Base-by-base conservation (phyloP, 2,797 vertebrate genomes). In the Xiphorhynchus erythropygius region DNA sequence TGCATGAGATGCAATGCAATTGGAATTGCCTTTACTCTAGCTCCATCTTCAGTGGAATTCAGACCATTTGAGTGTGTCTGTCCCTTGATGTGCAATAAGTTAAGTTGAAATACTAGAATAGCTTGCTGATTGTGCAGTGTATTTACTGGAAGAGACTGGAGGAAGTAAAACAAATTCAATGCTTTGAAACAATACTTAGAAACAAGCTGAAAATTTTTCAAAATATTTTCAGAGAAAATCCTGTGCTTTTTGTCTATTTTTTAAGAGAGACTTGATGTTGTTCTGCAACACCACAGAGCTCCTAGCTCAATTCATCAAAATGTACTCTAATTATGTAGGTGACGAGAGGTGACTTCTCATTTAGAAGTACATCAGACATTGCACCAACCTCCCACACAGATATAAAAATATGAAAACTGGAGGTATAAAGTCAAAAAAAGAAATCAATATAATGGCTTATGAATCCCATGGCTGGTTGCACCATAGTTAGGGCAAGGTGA, bases 1-100 rank as follows among this genome's bases (percentile, higher is more conserved):
- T 96, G 62, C 84, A 91, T 95, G 71, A 88, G 57, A 55, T 2
- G n/a, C 3, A 86, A 46, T 27, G 83, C 47, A 46, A 7, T 42
- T 50, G 68, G 82, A 87, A 95, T 94, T 90, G 75, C 85, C 80
- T 97, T 96, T 86, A 60, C 89, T 95, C 89, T 94, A 94, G 94
- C 95, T 97, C 96, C 95, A 96, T 88, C 96, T 97, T 96, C 89
- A 95, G 94, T 78, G 80, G 83, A 93, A 50, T 94, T 86, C 57
- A 84, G 50, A 71, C 39, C 46, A 28, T 69, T 10, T 77, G 68
- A 76, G 14, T 21, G 8, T 59, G 18, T 74, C 56, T 74, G 49
- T 28, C 15, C 32, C 13, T 68, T 75, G 24, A 59, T 9, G 11
- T 49, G 23, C 30, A 68, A 11, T 53, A 64, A 78, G 9, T 30